Percentiles rank a stretch among this genome's conserved stretches.
These are phyloP conservation scores for Ectropis grisescens DNA, from an alignment of 1,140 invertebrate genomes.

Conservation along the genomic window DNA sequence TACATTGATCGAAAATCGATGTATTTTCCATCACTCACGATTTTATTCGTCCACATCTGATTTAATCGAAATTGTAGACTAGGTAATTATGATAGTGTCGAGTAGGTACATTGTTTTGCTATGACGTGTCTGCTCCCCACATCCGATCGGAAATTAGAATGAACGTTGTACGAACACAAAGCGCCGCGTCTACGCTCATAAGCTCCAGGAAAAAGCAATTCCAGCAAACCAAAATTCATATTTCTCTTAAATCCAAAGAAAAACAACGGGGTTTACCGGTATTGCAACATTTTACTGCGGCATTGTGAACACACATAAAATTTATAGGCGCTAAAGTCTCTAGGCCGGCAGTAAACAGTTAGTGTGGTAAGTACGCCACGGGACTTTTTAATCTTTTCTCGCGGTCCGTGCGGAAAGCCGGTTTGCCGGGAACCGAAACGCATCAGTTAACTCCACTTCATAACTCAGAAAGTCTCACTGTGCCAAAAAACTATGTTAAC, in stretches of 20 bases:
- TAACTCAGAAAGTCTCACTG: no score
- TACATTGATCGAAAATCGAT: no score
- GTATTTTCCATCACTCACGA: no score
- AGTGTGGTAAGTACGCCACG: slow-evolving; percentile 28
- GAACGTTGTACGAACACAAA: slow-evolving; percentile 7
- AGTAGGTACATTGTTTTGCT: no score
- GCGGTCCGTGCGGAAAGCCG: not conserved
- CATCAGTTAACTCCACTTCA: no score
- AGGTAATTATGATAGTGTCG: no score
- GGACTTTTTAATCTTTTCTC: slow-evolving; percentile 42
- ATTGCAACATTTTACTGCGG: slow-evolving; percentile 54
- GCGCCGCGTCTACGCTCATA: not conserved
- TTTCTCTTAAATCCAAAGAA: slow-evolving; percentile 43
- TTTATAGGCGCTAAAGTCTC: slow-evolving; percentile 56
- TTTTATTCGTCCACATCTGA: no score
- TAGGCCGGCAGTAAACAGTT: slow-evolving; percentile 50
- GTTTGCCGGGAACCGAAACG: no score
- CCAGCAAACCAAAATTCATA: slow-evolving; percentile 6
- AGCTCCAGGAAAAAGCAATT: no score
- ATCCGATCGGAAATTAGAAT: slow-evolving; percentile 49
- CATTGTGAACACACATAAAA: slow-evolving; percentile 54
- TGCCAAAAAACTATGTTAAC: no score
- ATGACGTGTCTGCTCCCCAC: no score
- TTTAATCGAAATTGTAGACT: no score
- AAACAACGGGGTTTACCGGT: slow-evolving; percentile 51